These are phyloP conservation scores for Protaetia brevitarsis DNA, from an alignment of 1,140 invertebrate genomes.

Conservation along the genomic window DNA sequence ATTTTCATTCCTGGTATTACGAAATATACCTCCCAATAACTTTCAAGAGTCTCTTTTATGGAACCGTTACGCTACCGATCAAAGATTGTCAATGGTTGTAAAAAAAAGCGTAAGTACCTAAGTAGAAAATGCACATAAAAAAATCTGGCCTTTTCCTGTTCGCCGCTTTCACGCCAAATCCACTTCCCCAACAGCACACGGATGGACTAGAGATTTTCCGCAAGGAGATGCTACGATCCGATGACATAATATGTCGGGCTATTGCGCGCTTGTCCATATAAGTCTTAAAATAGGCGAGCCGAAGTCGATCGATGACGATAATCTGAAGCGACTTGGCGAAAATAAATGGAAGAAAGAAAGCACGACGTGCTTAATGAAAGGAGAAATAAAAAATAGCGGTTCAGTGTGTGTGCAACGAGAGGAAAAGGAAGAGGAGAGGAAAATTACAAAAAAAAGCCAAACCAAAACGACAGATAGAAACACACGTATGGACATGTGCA, in stretches of 20 bases:
- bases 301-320: neutral
- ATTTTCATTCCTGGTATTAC: no score
- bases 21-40: no score
- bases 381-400: constrained; percentile 9
- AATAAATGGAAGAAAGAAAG: constrained; percentile 10
- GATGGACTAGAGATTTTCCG: neutral
- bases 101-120: no score
- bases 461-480: no score
- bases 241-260: neutral
- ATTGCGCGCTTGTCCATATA: neutral
- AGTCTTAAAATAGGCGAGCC: neutral
- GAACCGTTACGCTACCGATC: no score
- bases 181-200: neutral
- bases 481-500: no score
- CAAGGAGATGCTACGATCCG: neutral
- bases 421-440: no score
- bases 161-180: neutral
- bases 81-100: no score
- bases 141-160: neutral
- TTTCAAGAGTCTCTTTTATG: no score
- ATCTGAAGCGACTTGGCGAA: constrained; percentile 7
- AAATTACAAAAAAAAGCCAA: no score
- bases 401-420: no score
- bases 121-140: no score
- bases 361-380: neutral